A percentile compares a stretch with the other conserved stretches of the same genome.
phyloP scores from a whole-genome alignment of 1,140 invertebrate genomes.

The Mizuhopecten yessoensis region DNA sequence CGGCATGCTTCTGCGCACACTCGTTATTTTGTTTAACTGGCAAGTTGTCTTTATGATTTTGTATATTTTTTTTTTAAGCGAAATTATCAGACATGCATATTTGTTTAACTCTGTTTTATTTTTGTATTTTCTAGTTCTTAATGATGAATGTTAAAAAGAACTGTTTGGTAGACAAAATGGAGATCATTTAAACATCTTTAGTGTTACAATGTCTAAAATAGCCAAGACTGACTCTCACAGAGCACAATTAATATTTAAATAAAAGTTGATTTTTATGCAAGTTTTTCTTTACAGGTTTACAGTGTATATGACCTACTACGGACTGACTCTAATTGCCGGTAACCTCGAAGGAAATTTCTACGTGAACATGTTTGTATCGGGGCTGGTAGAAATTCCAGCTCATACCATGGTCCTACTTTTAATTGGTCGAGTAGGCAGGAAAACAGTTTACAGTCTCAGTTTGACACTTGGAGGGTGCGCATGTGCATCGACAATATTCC shows the following conservation, averaged over 20 bases:
- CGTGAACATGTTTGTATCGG: slow-evolving; percentile 79
- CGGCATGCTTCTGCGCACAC: neutral
- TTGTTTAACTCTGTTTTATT: no score
- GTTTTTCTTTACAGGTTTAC: slow-evolving; percentile 86
- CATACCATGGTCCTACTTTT: slow-evolving; percentile 86
- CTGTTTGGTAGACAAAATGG: no score
- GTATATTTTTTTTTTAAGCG: no score
- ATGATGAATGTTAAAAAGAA: no score
- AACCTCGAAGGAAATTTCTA: slow-evolving; percentile 75
- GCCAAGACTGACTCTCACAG: no score
- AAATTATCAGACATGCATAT: no score
- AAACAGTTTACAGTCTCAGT: slow-evolving; percentile 60
- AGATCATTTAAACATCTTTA: no score
- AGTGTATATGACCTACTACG: slow-evolving; percentile 85
- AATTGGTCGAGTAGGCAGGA: slow-evolving; percentile 67
- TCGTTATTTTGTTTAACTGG: neutral
- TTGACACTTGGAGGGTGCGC: slow-evolving; percentile 69
- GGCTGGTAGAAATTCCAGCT: slow-evolving; percentile 90
- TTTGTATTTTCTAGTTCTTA: no score
- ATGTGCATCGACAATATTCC: slow-evolving; percentile 65
- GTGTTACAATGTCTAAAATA: no score
- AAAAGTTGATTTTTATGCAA: no score
- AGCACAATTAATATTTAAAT: no score
- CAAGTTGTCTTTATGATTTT: neutral
- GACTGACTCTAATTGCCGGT: slow-evolving; percentile 85